Evolutionary conservation across 1,140 invertebrate genomes (phyloP).

Genomic region (Scaptomyza montana): DNA sequence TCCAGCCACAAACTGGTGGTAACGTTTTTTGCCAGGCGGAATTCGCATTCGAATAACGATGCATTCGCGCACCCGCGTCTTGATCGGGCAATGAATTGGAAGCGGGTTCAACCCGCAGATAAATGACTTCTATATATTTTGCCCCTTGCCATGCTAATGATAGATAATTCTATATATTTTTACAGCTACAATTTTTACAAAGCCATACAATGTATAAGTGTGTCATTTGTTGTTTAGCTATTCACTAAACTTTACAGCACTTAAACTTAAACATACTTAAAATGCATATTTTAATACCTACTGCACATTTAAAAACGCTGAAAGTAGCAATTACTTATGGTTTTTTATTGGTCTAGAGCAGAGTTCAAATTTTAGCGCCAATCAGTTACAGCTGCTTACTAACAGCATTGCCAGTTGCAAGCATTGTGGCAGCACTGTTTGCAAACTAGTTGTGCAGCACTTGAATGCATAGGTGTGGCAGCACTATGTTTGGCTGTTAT

Average conservation of each 20-base stretch:
- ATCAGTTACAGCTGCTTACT: neutral
- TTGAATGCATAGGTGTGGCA: neutral
- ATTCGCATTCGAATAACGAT: slow-evolving; percentile 32
- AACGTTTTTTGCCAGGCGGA: slow-evolving; percentile 24
- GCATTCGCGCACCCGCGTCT: slow-evolving; percentile 36
- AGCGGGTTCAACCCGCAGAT: slow-evolving; percentile 34
- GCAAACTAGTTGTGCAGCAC: neutral
- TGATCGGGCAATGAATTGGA: slow-evolving; percentile 14
- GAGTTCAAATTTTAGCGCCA: slow-evolving; percentile 32
- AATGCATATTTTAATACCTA: neutral
- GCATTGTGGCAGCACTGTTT: slow-evolving; percentile 13
- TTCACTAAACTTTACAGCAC: neutral
- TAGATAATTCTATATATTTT: neutral
- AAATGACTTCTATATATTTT: slow-evolving; percentile 4
- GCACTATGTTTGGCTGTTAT: neutral
- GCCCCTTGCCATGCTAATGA: neutral
- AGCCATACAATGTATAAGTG: neutral
- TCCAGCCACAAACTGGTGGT: slow-evolving; percentile 59
- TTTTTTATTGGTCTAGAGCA: neutral
- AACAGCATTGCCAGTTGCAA: slow-evolving; percentile 17
- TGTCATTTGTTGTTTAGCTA: too few relatives aligned
- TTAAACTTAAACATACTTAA: neutral
- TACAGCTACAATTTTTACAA: slow-evolving; percentile 2
- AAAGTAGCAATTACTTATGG: neutral
- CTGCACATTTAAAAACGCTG: too few relatives aligned